Evolutionary conservation across 2,888 invertebrate genomes (phyloP), one percentile per base, ranked within the genome.

Genomic region (Lycaena phlaeas): DNA sequence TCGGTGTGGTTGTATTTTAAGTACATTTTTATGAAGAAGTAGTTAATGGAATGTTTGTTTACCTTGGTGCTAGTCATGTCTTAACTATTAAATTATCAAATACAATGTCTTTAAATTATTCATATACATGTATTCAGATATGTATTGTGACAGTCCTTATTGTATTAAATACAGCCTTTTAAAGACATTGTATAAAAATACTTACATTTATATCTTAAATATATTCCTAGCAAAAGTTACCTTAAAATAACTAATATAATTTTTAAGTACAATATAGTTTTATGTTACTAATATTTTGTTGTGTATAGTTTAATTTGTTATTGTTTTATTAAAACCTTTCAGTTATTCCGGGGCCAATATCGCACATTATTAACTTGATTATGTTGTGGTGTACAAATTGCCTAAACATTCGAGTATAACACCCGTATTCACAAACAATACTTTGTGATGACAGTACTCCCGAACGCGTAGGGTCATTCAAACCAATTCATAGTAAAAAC

Each of bases 1-100:
- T 9, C n/a, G n/a, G 34, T 7, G 18, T 34, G 11, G 12, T 9
- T 22, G 34, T 34, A 15, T 15, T 30, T 29, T 14, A 22, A 22
- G 6, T 22, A 9, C 2, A 9, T 22, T 22, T 22, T 4, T 22
- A 9, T 4, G 5, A 4, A 22, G 22, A 18, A 9, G 22, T 31
- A 31, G 17, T 5, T 17, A 12, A 38, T 36, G 25, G 22, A 43
- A 27, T 26, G 25, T 14, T 44, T 49, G 28, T 51, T 55, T 51
- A 48, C 48, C 46, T 52, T 56, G 57, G 56, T 59, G 60, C 63
- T 64, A 64, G 63, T 64, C 64, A 61, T 53, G 40, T 39, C 40
- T 44, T 44, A 34, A 42, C 34, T 39, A 38, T 36, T 38, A 27
- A 18, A 12, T 34, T 22, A 17, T 18, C 11, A 18, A 34, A 18